Evolutionary conservation across 2,888 invertebrate genomes (phyloP).

Genomic region (Microdon myrmicae): DNA sequence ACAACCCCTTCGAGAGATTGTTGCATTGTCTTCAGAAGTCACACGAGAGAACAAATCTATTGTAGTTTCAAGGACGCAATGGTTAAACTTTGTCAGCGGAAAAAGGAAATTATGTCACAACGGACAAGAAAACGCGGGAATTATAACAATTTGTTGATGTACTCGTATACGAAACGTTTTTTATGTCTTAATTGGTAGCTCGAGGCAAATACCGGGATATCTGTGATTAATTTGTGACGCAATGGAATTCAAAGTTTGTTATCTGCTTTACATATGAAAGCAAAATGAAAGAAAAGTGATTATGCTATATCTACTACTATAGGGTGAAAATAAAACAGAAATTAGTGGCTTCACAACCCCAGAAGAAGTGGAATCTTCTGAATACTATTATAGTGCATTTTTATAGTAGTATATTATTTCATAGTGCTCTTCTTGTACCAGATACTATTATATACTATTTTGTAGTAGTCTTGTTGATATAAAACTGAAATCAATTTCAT

Average conservation of each 20-base stretch:
- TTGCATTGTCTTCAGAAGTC: conserved; percentile 16
- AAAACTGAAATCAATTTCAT: no score
- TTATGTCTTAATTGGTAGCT: conserved; percentile 18
- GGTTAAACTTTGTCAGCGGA: conserved; percentile 21
- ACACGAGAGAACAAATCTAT: conserved; percentile 12
- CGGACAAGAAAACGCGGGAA: conserved; percentile 21
- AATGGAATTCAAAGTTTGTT: conserved; percentile 17
- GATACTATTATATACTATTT: no score
- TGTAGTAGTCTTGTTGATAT: no score
- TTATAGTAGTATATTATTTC: no score
- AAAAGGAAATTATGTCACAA: background rate
- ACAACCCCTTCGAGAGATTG: conserved; percentile 35
- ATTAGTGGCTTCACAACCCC: no score
- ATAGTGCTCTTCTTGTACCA: no score
- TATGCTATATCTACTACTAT: no score
- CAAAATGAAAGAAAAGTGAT: no score
- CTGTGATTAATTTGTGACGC: conserved; percentile 21
- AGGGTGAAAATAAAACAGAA: no score
- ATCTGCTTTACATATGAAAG: conserved; percentile 32
- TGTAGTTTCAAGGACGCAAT: conserved; percentile 41
- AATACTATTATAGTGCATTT: no score
- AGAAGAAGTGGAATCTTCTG: no score
- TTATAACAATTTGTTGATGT: conserved; percentile 3
- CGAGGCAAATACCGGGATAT: conserved; percentile 36
- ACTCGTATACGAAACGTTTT: conserved; percentile 37